Evolutionary conservation across 2,113 vertebrate genomes (phyloP), one percentile per base, ranked within the genome.

Genomic region (Mesoclemmys tuberculata): DNA sequence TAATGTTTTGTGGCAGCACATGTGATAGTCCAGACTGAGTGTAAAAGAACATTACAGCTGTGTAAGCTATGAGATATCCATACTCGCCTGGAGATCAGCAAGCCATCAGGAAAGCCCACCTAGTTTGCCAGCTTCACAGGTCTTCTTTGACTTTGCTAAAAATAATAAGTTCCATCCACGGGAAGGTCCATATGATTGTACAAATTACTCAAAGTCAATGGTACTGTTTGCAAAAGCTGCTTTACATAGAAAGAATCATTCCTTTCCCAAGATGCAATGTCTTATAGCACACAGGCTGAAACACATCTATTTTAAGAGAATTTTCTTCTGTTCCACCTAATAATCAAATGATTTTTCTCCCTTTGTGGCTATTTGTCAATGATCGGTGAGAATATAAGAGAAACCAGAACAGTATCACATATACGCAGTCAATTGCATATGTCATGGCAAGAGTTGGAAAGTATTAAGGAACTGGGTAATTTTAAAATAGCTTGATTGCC

Each of bases 1-100:
- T 97, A 97, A 97, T 94, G 84, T 97, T 96, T 95, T 97, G 96
- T 96, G 97, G 97, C 90, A 97, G 97, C 96, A 96, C 82, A 96
- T 96, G 96, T 48, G 91, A 96, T 85, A 87, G 89, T 86, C 85
- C 94, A 95, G 88, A 52, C 89, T 90, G 75, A 96, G 97, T 96
- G 84, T 90, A 26, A 94, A 95, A 92, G 97, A 93, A 89, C 4
- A 1, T 89, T 85, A 93, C 98, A 98, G 98, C 98, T 98, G 97
- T 98, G 95, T 97, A 97, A 97, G 98, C 96, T 82, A 81, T 78
- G 89, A 95, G 89, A 92, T 83, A 93, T 94, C 93, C 93, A 89
- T 75, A 88, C 87, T 94, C 13, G 93, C 56, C 95, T 92, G 93
- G 92, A 94, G 93, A 94, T 94, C 96, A 77, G 49, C 22, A 71